Base-by-base conservation (phyloP, 2,113 vertebrate genomes). In the Pelecanus crispus region DNA sequence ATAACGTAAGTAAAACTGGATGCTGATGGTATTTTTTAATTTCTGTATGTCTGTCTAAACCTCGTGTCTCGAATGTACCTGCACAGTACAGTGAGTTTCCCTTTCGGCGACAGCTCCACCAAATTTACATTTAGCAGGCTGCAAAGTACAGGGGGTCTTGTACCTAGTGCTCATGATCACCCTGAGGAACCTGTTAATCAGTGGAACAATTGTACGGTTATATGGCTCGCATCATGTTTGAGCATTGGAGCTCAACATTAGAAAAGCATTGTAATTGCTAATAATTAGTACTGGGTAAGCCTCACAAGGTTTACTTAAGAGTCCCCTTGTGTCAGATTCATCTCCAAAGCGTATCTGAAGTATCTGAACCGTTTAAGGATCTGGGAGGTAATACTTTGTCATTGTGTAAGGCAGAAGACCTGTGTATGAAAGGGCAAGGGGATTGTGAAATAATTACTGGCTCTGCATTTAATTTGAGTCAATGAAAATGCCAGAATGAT, bases 401-500 rank as follows among this genome's bases (percentile, higher is more conserved):
- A 71, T n/a, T 80, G 89, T 66, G 28, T 34, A 40, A 91, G 58
- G 81, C 45, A 66, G 78, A 88, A 95, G 91, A 90, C 81, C 53
- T 70, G 81, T 59, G 24, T 95, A 82, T 62, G 38, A 92, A 95
- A 97, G 95, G 92, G 84, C 94, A 90, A 78, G 59, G 84, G 84
- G 86, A 86, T 68, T 95, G 81, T 80, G 81, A 96, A 92, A 94
- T 95, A 95, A 97, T 97, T 96, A 95, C 90, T 87, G 47, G 44
- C 81, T 91, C 89, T 94, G 81, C 89, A 55, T 96, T 96, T 95
- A 96, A 97, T 97, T 94, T 93, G 90, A 97, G 95, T 97, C 87
- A 74, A 80, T 97, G 93, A 97, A 97, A 96, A 94, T 91, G 95
- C 95, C 93, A 94, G 84, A 81, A 88, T 97, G 96, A 96, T 97